Evolutionary conservation across 2,888 invertebrate species (phyloP).

Genomic region (Lepidocyrtinus sp.): DNA sequence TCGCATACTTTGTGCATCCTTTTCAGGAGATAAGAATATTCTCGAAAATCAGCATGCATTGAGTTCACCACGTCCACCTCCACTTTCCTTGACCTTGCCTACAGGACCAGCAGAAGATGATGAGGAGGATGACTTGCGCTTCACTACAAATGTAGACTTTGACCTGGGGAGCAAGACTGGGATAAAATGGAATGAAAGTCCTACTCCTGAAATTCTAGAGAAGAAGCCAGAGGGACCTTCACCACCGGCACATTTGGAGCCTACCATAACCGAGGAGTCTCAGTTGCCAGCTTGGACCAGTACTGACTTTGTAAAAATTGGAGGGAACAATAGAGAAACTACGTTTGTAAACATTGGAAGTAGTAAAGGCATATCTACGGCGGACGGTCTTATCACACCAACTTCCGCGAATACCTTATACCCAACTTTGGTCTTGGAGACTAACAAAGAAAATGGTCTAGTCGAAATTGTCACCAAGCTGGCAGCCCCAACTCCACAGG

Average conservation of each 20-base stretch:
- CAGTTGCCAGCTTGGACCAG: conserved; percentile 48
- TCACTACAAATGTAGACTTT: conserved; percentile 57
- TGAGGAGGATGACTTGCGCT: conserved; percentile 61
- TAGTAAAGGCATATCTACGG: too few relatives aligned
- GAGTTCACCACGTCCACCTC: conserved; percentile 51
- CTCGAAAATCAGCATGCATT: conserved; percentile 32
- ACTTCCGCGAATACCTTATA: conserved; percentile 52
- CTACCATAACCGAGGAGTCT: conserved; percentile 55
- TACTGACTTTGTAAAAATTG: conserved; percentile 21
- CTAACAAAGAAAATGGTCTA: conserved; percentile 59
- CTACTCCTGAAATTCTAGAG: conserved; percentile 18
- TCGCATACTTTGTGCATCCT: neutral
- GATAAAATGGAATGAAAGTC: conserved; percentile 48
- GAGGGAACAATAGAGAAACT: conserved; percentile 49
- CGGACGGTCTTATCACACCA: conserved; percentile 41
- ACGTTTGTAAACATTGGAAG: too few relatives aligned
- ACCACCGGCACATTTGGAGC: conserved; percentile 37
- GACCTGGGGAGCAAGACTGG: conserved; percentile 27
- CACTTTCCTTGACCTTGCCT: conserved; percentile 43
- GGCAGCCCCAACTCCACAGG: conserved; percentile 15
- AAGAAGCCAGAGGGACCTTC: conserved; percentile 23
- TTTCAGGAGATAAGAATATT: conserved; percentile 13
- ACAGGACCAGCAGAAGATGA: conserved; percentile 54
- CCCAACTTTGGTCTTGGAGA: conserved; percentile 60
- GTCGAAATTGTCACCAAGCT: conserved; percentile 61